Base-by-base conservation (phyloP, 35 echinoderm and acorn worm species). In the Amphiura filiformis region DNA sequence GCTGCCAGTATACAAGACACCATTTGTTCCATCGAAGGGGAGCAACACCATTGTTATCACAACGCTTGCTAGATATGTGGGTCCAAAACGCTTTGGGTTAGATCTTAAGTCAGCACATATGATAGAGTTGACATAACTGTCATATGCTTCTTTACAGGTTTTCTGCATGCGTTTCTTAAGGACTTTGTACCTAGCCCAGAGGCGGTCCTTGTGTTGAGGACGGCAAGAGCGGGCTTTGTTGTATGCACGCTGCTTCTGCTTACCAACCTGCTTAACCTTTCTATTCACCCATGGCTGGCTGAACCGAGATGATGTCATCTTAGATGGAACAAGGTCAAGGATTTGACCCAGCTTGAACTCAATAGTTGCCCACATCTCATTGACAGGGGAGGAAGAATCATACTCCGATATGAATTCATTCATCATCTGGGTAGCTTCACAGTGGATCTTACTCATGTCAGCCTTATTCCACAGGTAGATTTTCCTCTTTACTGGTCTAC, bases 21-120 rank as follows among this genome's bases (percentile, higher is more conserved):
- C 39, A n/a, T 40, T 86, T 31, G 88, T 39, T 13, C 75, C 79
- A 65, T n/a, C 82, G 36, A 41, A 90, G 82, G 39, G 89, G 82
- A 36, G 89, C 81, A 38, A 87, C 82, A 34, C 89, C 89, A 31
- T 78, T 90, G 77, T 80, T 91, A 47, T 91, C 89, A 80, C 57
- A 61, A 36, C 89, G 47, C 32, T 91, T 52, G 22, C 83, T 86
- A 23, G 89, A 91, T 1, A 87, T 38, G 76, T 52, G 34, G 37
- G 33, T 87, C 76, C 87, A 88, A 39, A 88, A 1, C 39, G 75
- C 37, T 88, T 88, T 22, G 86, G 86, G 36, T 88, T 88, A 13
- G 86, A 88, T 80, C 5, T 37, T 26, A 88, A 39, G n/a, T 88
- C 86, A 1, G 76, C 70, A 65, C 86, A 88, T 78, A 88, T 35